These are phyloP conservation scores for Pelecanoides urinatrix DNA, from an alignment of 2,113 vertebrate species.

Conservation along the genomic window DNA sequence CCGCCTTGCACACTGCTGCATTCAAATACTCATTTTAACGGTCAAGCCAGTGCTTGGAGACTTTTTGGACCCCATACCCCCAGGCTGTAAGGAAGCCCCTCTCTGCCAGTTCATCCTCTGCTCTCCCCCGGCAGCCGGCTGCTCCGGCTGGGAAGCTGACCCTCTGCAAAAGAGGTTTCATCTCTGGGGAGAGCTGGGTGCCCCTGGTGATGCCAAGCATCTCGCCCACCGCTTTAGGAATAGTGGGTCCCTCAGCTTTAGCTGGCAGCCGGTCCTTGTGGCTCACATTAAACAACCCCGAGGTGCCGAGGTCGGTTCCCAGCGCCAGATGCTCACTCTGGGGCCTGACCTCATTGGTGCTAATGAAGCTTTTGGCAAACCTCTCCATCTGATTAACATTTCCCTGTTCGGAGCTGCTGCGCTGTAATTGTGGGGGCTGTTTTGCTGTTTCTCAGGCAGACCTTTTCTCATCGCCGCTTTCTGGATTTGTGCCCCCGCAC, in stretches of 20 bases:
- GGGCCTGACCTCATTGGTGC: not conserved
- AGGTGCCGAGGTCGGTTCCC: not conserved
- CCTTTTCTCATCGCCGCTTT: not conserved
- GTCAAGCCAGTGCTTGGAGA: not conserved
- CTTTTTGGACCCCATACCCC: not conserved
- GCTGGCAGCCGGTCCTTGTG: accelerated
- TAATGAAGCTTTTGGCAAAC: not conserved
- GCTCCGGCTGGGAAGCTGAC: not conserved
- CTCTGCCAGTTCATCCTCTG: not conserved
- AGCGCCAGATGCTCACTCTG: not conserved
- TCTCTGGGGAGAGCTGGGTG: not conserved
- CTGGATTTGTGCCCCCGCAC: accelerated
- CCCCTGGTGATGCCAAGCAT: not conserved
- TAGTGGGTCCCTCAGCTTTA: not conserved
- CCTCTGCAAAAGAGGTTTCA: not conserved
- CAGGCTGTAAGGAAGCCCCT: not conserved
- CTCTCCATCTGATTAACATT: not conserved
- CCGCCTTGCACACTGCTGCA: not conserved
- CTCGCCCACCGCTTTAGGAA: not conserved
- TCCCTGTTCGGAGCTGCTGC: not conserved
- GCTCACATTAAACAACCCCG: not conserved
- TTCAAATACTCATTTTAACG: not conserved
- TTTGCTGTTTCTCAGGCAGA: not conserved
- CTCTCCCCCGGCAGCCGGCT: not conserved
- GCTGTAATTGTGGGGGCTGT: not conserved